Percentiles rank a stretch among this genome's conserved stretches.
Evolutionary conservation across 2,888 invertebrate species (phyloP).

Genomic region (Camptogramma bilineatum): DNA sequence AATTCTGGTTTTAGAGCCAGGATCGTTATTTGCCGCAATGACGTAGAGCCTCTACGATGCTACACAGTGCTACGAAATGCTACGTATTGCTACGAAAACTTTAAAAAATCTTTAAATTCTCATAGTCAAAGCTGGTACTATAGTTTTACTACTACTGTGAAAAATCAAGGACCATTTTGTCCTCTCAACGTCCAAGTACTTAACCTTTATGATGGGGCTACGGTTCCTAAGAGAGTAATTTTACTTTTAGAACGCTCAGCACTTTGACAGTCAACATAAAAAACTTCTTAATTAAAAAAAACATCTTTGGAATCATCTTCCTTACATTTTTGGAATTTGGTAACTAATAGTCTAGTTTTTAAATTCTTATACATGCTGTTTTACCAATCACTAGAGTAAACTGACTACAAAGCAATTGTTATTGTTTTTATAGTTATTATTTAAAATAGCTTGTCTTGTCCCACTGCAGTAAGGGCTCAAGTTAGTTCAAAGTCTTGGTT

Average conservation of each 20-base stretch:
- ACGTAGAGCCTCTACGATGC: slow-evolving; percentile 4
- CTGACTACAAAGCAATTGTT: too few species aligned
- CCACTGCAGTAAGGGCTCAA: too few species aligned
- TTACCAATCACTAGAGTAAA: too few species aligned
- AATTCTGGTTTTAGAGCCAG: background rate
- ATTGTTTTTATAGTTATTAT: too few species aligned
- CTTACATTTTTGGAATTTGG: too few species aligned
- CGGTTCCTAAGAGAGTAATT: background rate
- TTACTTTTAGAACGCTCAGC: background rate
- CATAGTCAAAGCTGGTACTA: background rate
- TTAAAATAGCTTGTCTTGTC: too few species aligned
- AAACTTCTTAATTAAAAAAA: background rate
- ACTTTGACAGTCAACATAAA: slow-evolving; percentile 21
- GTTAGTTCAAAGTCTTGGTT: too few species aligned
- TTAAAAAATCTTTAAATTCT: background rate
- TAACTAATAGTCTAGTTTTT: too few species aligned
- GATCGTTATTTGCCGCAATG: background rate
- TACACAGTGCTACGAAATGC: slow-evolving; percentile 2
- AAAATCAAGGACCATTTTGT: background rate
- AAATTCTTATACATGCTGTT: too few species aligned
- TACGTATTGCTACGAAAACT: slow-evolving; percentile 2
- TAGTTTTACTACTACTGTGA: background rate
- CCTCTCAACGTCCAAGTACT: slow-evolving; percentile 1
- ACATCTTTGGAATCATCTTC: background rate
- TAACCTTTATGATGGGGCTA: slow-evolving; percentile 2